Conservation (phyloP, 1,140 invertebrate genomes). For the Saxidomus purpurata region DNA sequence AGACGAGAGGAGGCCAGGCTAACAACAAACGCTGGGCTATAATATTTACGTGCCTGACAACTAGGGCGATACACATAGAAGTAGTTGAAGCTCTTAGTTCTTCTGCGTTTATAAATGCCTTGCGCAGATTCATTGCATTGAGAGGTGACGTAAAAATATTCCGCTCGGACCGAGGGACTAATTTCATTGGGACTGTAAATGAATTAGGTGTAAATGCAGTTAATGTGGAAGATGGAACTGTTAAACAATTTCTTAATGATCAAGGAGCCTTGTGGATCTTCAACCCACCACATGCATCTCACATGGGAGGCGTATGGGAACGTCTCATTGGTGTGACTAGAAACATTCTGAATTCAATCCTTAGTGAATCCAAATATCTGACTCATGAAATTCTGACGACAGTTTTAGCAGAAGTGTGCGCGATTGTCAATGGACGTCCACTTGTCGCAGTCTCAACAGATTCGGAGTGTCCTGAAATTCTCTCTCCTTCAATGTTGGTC, state of each 20-base stretch:
- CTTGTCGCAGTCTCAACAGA: conserved; percentile 70
- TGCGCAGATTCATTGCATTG: not conserved
- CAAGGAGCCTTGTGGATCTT: conserved; percentile 29
- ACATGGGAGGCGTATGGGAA: conserved; percentile 72
- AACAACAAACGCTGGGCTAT: conserved; percentile 36
- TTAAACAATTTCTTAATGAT: conserved; percentile 15
- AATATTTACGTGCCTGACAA: conserved; percentile 39
- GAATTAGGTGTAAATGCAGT: conserved; percentile 26
- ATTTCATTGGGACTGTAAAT: conserved; percentile 13
- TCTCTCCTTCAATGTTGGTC: conserved; percentile 62
- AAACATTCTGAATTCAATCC: conserved; percentile 60
- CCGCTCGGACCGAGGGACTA: conserved; percentile 24
- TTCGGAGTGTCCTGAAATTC: conserved; percentile 37
- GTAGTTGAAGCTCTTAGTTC: conserved; percentile 20
- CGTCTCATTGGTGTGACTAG: conserved; percentile 65
- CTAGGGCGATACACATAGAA: conserved; percentile 20
- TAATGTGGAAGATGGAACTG: conserved; percentile 39
- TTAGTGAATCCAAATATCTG: conserved; percentile 37
- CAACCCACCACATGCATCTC: conserved; percentile 64
- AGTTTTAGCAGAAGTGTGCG: conserved; percentile 68
- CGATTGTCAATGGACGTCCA: conserved; percentile 71
- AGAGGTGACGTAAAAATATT: not conserved
- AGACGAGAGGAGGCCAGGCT: not conserved
- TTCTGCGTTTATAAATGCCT: conserved; percentile 47
- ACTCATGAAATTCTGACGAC: conserved; percentile 72